A percentile compares a stretch with the other conserved stretches of the same genome.
phyloP scores from a whole-genome alignment of 2,113 vertebrate species.

The Paramormyrops kingsleyae region DNA sequence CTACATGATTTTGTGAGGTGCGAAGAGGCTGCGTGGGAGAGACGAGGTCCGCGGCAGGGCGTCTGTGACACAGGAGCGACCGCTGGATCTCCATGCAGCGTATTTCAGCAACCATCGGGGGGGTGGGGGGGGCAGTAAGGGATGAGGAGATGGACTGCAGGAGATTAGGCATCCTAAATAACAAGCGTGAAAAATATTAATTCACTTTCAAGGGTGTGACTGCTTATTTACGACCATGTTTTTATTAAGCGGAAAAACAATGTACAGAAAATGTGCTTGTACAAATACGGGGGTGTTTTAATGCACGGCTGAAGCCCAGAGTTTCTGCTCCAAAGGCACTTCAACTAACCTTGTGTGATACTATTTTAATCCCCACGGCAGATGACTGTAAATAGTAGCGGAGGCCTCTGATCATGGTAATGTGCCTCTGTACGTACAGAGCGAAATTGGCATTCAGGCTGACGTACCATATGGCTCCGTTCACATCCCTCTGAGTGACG shows the following conservation, averaged over 20 bases:
- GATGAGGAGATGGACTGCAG: not conserved
- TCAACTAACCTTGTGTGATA: not conserved
- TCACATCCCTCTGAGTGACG: not conserved
- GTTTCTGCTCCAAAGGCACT: not conserved
- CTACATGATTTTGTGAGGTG: not conserved
- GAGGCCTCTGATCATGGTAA: not conserved
- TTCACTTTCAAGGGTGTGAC: not conserved
- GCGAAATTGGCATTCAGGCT: not conserved
- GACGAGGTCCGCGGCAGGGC: fast-evolving
- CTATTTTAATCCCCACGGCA: not conserved
- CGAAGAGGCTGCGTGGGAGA: not conserved
- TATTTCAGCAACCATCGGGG: not conserved
- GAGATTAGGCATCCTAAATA: not conserved
- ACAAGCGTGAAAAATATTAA: not conserved
- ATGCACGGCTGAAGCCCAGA: not conserved
- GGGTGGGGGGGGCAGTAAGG: not conserved
- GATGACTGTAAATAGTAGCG: not conserved
- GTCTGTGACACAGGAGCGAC: not conserved
- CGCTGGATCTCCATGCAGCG: not conserved
- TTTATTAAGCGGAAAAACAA: not conserved
- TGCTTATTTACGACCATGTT: not conserved
- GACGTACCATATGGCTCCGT: not conserved
- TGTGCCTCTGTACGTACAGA: not conserved
- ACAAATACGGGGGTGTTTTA: not conserved
- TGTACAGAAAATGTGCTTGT: not conserved